Percentiles rank a stretch among this genome's conserved stretches.
These are phyloP conservation scores for Drosophila dives DNA, from an alignment of 2,888 invertebrate genomes.

Conservation along the genomic window DNA sequence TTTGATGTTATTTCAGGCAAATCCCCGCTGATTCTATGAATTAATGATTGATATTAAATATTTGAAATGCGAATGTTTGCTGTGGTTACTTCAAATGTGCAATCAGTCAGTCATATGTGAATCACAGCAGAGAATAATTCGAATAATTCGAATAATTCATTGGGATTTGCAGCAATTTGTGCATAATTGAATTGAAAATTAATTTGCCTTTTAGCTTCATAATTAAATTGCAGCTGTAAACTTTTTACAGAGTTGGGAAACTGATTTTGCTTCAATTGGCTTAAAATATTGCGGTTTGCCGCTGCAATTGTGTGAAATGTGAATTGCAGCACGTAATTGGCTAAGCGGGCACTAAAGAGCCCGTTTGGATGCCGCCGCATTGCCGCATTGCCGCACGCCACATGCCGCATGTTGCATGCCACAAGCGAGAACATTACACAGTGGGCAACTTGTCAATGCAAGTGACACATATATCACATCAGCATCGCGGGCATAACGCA, in stretches of 20 bases:
- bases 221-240: conserved; percentile 33
- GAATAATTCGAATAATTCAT: conserved; percentile 14
- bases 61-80: neutral
- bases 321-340: conserved; percentile 45
- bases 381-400: conserved; percentile 25
- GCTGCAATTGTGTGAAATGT: conserved; percentile 22
- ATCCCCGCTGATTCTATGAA: conserved; percentile 3
- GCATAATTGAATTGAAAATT: conserved; percentile 41
- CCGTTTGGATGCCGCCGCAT: conserved; percentile 11
- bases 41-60: conserved; percentile 13
- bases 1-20: neutral
- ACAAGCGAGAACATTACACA: conserved; percentile 28
- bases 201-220: conserved; percentile 19
- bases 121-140: conserved; percentile 2
- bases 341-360: conserved; percentile 21
- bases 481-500: conserved; percentile 37
- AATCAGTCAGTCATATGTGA: conserved; percentile 15
- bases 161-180: conserved; percentile 24
- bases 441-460: conserved; percentile 50
- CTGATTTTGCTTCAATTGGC: conserved; percentile 33
- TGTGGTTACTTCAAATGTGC: conserved; percentile 17
- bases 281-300: conserved; percentile 40
- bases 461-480: conserved; percentile 60
- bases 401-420: conserved; percentile 39
- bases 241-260: conserved; percentile 28